These are phyloP conservation scores for Miniopterus natalensis DNA, from an alignment of 2,113 vertebrate genomes.

Conservation along the genomic window DNA sequence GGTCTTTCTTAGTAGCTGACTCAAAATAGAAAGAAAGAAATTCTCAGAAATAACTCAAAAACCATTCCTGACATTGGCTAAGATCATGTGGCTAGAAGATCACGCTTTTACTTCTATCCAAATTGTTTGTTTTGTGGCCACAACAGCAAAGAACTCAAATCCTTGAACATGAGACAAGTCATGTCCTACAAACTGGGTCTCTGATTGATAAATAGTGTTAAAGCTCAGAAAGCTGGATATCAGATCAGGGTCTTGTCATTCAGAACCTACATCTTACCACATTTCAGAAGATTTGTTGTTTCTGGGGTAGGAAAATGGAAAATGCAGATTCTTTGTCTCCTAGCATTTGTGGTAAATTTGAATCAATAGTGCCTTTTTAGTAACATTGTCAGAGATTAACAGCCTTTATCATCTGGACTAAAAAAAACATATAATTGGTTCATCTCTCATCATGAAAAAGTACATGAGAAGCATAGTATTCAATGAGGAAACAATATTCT, in stretches of 20 bases:
- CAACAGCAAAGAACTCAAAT: slow-evolving; percentile 24
- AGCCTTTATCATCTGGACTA: neutral
- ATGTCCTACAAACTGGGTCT: neutral
- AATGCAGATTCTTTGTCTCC: neutral
- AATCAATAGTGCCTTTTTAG: neutral
- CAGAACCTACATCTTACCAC: neutral
- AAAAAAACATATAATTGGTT: neutral
- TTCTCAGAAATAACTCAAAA: slow-evolving; percentile 57
- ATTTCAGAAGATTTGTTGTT: neutral
- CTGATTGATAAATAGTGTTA: neutral
- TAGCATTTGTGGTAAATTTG: neutral
- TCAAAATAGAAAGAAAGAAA: slow-evolving; percentile 53
- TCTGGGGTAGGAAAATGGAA: neutral
- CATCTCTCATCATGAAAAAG: neutral
- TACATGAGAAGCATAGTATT: neutral
- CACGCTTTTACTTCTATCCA: neutral
- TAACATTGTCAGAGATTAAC: neutral
- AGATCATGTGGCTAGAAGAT: neutral
- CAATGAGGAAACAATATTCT: neutral
- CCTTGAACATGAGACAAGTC: neutral
- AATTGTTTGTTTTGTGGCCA: neutral
- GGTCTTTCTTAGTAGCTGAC: slow-evolving; percentile 48
- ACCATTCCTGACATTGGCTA: neutral
- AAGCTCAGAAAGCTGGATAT: neutral
- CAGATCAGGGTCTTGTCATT: neutral